These are phyloP conservation scores for Anguilla marmorata DNA, from an alignment of 2,797 vertebrate species.

Conservation along the genomic window DNA sequence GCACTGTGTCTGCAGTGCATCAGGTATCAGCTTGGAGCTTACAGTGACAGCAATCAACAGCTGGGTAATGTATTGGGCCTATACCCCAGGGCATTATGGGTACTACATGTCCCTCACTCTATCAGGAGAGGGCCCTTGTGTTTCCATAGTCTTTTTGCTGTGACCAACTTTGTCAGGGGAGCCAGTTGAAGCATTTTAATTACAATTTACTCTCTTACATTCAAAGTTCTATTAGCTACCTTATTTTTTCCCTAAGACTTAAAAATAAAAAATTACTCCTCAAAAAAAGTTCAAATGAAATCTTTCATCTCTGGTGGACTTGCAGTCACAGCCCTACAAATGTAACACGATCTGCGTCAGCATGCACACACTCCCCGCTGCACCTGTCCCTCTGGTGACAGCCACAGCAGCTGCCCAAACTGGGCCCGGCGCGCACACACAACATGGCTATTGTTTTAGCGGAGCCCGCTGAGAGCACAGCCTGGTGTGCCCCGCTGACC, in stretches of 20 bases:
- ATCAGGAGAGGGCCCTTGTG: background rate
- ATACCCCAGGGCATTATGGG: constrained; percentile 6
- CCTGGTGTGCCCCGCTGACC: background rate
- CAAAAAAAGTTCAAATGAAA: background rate
- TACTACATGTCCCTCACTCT: background rate
- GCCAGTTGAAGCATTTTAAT: background rate
- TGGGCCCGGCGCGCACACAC: constrained; percentile 40
- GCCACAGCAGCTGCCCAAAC: constrained; percentile 34
- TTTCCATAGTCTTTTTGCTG: background rate
- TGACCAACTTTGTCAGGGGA: background rate
- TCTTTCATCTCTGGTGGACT: background rate
- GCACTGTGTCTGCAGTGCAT: background rate
- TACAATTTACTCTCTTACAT: background rate
- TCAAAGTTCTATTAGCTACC: background rate
- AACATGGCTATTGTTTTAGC: constrained; percentile 46
- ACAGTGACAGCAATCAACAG: constrained; percentile 9
- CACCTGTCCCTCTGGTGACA: constrained; percentile 35
- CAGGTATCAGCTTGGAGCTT: background rate
- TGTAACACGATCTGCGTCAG: constrained; percentile 48
- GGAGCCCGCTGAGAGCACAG: constrained; percentile 44
- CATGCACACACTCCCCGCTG: background rate
- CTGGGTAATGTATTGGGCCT: constrained; percentile 6
- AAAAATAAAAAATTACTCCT: background rate
- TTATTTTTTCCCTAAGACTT: background rate
- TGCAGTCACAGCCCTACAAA: constrained; percentile 57